Percentiles rank a stretch among this genome's conserved stretches.
Conservation (phyloP, 2,797 vertebrate genomes). For the Apogon hyalosoma region DNA sequence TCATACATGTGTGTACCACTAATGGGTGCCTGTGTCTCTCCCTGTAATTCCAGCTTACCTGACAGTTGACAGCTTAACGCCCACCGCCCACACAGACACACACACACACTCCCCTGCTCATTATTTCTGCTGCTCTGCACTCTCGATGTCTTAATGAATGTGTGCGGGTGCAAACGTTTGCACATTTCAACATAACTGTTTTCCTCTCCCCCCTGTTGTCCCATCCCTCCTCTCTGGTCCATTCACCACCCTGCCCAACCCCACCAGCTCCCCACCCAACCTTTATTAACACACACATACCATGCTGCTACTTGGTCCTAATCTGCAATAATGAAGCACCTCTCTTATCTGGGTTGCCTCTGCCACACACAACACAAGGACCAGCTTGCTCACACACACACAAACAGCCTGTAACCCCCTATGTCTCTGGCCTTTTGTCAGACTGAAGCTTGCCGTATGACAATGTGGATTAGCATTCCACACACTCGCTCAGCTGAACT, state of each 20-base stretch:
- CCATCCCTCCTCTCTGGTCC: constrained; percentile 12
- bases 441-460: constrained; percentile 63
- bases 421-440: constrained; percentile 56
- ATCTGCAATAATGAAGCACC: constrained; percentile 70
- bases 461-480: constrained; percentile 82
- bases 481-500: constrained; percentile 76
- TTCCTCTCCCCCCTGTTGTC: constrained; percentile 13
- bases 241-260: constrained; percentile 14
- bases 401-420: constrained; percentile 34
- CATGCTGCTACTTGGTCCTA: constrained; percentile 45
- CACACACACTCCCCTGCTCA: constrained; percentile 44
- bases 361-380: constrained; percentile 28
- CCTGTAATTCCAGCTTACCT: constrained; percentile 68
- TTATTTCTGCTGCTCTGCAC: constrained; percentile 57
- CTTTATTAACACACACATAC: constrained; percentile 57
- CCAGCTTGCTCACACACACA: constrained; percentile 12
- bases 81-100: constrained; percentile 44
- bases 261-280: not conserved
- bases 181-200: constrained; percentile 57
- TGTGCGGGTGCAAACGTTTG: constrained; percentile 56
- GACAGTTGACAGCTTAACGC: constrained; percentile 68
- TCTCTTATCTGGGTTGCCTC: constrained; percentile 60
- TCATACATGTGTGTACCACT: constrained; percentile 32
- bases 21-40: constrained; percentile 53
- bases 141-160: constrained; percentile 60